These are phyloP conservation scores for Venustaconcha ellipsiformis DNA, from an alignment of 1,140 invertebrate genomes.

Conservation along the genomic window DNA sequence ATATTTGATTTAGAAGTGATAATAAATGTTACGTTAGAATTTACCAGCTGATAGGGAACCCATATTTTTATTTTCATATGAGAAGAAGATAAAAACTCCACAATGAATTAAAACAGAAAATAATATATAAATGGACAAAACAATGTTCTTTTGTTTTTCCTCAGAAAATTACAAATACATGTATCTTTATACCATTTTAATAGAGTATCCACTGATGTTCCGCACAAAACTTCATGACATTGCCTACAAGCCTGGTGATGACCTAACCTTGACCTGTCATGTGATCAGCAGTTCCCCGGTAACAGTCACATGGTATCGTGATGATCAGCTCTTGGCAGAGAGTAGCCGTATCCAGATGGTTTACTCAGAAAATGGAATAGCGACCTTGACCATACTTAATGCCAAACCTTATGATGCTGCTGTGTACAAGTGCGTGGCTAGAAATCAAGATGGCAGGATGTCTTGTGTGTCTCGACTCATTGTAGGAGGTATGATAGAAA, in stretches of 20 bases:
- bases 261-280: slow-evolving; percentile 83
- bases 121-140: too few species aligned
- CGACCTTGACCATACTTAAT: slow-evolving; percentile 55
- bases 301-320: slow-evolving; percentile 87
- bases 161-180: too few species aligned
- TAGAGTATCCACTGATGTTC: slow-evolving; percentile 51
- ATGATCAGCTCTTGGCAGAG: slow-evolving; percentile 68
- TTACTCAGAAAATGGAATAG: slow-evolving; percentile 69
- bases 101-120: too few species aligned
- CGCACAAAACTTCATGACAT: slow-evolving; percentile 73
- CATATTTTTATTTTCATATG: too few species aligned
- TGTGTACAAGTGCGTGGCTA: slow-evolving; percentile 94
- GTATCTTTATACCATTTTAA: too few species aligned
- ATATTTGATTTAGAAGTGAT: too few species aligned
- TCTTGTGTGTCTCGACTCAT: slow-evolving; percentile 71
- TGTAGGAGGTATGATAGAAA: slow-evolving; percentile 67
- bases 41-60: too few species aligned
- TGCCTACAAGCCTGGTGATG: slow-evolving; percentile 84
- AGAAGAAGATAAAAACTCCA: too few species aligned
- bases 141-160: too few species aligned
- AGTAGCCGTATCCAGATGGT: slow-evolving; percentile 75
- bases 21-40: too few species aligned
- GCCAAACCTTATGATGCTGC: slow-evolving; percentile 76
- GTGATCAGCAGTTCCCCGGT: slow-evolving; percentile 88
- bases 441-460: slow-evolving; percentile 72